Percentiles rank a stretch among this genome's conserved stretches.
Conservation (phyloP, 2,888 invertebrate species). For the Octonoba sinensis region DNA sequence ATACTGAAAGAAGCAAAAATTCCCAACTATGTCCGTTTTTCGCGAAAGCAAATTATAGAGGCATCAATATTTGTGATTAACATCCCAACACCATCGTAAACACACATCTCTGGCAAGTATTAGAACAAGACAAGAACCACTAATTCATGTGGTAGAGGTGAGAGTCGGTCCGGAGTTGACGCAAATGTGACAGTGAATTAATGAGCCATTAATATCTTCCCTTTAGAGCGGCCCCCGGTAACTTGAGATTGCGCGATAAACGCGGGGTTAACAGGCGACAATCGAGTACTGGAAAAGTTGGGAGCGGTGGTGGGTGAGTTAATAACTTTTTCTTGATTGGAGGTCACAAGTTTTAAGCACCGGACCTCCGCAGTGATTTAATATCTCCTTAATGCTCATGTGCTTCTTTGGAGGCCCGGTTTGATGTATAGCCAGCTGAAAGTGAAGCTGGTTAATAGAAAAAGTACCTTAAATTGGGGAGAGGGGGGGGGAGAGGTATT, state of each 20-base stretch:
- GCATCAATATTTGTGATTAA: no score
- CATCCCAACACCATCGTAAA: no score
- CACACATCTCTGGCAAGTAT: no score
- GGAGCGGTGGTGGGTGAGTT: neutral
- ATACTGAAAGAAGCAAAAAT: no score
- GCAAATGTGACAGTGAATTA: slow-evolving; percentile 39
- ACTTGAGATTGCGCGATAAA: slow-evolving; percentile 6
- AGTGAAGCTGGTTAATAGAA: no score
- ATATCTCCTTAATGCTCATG: slow-evolving; percentile 21
- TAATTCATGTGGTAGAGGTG: neutral
- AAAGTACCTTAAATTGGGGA: no score
- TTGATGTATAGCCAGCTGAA: no score
- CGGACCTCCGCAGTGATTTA: slow-evolving; percentile 24
- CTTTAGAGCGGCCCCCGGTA: slow-evolving; percentile 20
- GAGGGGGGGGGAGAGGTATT: no score
- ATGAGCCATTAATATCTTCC: slow-evolving; percentile 53
- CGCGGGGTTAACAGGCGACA: slow-evolving; percentile 10
- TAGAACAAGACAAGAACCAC: no score
- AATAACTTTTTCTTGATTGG: slow-evolving; percentile 22
- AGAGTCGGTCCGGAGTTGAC: slow-evolving; percentile 26
- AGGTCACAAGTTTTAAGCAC: neutral
- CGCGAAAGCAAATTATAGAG: no score
- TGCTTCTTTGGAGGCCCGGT: slow-evolving; percentile 5
- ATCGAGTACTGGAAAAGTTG: neutral
- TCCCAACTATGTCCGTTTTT: no score